phyloP scores from a whole-genome alignment of 1,140 invertebrate genomes.

The Caenorhabditis elegans region DNA sequence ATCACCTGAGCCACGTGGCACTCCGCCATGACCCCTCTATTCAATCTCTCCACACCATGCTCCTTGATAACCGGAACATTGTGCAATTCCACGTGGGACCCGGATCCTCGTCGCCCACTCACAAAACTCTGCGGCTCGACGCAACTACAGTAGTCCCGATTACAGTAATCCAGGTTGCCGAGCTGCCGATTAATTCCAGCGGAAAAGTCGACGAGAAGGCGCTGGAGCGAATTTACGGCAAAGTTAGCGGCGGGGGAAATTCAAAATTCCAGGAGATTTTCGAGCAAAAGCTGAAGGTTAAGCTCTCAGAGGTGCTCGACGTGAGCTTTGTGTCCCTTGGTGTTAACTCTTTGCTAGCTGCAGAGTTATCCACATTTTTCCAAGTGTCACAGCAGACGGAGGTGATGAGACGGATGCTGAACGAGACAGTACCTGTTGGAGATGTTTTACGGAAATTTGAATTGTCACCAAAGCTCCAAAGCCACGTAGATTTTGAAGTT shows the following conservation, averaged over 20 bases:
- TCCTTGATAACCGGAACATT: not conserved
- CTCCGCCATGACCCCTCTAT: not conserved
- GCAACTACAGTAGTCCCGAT: not conserved
- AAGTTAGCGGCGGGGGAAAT: not conserved
- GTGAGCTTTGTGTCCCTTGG: not conserved
- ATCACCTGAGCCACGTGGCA: not conserved
- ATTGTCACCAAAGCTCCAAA: not conserved
- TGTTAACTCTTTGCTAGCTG: slow-evolving; percentile 11
- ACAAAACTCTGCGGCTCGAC: not conserved
- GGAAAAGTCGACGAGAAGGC: not conserved
- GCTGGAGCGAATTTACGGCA: not conserved
- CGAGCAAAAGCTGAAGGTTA: not conserved
- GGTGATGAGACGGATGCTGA: not conserved
- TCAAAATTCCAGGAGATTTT: not conserved
- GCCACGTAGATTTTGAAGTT: not conserved
- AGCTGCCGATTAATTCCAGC: not conserved
- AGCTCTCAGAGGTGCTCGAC: not conserved
- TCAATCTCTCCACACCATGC: not conserved
- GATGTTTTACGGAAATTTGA: not conserved
- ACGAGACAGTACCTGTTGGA: not conserved
- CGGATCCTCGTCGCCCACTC: not conserved
- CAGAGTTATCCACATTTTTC: not conserved
- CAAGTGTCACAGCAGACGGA: not conserved
- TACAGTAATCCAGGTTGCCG: not conserved
- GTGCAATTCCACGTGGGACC: not conserved